Base-by-base conservation (phyloP, 2,888 invertebrate genomes). In the Bombyx huttoni region DNA sequence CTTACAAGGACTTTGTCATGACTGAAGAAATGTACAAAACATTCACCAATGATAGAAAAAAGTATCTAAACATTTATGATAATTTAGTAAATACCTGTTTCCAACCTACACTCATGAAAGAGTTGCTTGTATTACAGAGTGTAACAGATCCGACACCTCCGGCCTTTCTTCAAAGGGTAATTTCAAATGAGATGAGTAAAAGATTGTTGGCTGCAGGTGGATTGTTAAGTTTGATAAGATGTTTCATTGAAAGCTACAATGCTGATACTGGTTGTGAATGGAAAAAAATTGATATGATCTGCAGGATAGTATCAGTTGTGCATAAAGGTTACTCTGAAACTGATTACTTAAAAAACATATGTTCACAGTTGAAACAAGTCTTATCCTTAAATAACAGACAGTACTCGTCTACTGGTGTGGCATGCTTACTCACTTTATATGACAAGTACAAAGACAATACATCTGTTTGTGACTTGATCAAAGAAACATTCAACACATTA, bases 51-150 rank as follows among this genome's bases (percentile, higher is more conserved):
- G 91, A 92, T 47, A 89, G 89, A 67, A 63, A 75, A 57, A 72
- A 82, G 53, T 93, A 92, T 73, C 62, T 75, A 49, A 56, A 61
- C 33, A 69, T 87, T 52, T 86, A 94, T 63, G 67, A 87, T 47
- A 66, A 85, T 57, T 74, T 94, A 50, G 77, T 91, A 12, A 70
- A 68, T 14, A 89, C 88, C 53, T 90, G 91, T 53, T 92, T 92
- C 60, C 91, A 91, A 64, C 89, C 91, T 33, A 73, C 89, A 49
- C 79, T 93, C 40, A 91, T 94, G 67, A 91, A 91, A 65, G 93
- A 94, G 71, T 81, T 94, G n/a, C 87, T 94, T 78, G 81, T 92
- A 48, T 80, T 94, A 45, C 91, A 91, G 64, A 90, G 90, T 70
- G 73, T 79, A 12, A 74, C 69, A 52, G 79, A 87, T 45, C 84